Evolutionary conservation across 2,888 invertebrate genomes (phyloP).

Genomic region (Athetis lepigone): DNA sequence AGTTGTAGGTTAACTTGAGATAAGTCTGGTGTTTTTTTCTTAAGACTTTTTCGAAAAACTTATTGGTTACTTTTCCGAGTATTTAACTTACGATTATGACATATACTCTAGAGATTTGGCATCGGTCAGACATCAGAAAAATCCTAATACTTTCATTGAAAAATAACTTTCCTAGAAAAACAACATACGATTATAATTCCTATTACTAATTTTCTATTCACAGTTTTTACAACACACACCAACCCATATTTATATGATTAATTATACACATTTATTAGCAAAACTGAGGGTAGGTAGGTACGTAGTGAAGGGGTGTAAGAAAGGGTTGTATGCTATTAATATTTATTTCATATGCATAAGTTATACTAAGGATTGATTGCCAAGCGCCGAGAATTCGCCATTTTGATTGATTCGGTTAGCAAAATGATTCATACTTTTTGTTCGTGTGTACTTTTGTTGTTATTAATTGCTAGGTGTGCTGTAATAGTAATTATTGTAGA

Average conservation of each 20-base stretch:
- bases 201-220: constrained; percentile 49
- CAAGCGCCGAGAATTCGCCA: constrained; percentile 64
- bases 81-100: background rate
- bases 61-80: background rate
- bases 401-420: constrained; percentile 64
- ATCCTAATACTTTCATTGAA: background rate
- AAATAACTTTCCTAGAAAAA: constrained; percentile 9
- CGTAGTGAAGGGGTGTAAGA: constrained; percentile 77
- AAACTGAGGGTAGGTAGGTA: constrained; percentile 67
- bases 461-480: constrained; percentile 41
- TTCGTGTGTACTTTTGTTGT: constrained; percentile 43
- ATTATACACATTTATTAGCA: constrained; percentile 89
- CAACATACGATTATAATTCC: constrained; percentile 2
- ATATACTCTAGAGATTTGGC: background rate
- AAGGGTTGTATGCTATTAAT: constrained; percentile 87
- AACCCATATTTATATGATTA: constrained; percentile 85
- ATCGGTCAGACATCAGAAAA: background rate
- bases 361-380: constrained; percentile 77
- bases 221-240: constrained; percentile 56
- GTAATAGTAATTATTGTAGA: constrained; percentile 31
- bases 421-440: constrained; percentile 65
- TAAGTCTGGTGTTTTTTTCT: constrained; percentile 28
- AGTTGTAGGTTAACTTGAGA: constrained; percentile 42
- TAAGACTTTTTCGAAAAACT: background rate
- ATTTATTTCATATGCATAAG: constrained; percentile 86